Conservation (phyloP, 1,140 invertebrate genomes). For the Cyrtorhinus lividipennis region DNA sequence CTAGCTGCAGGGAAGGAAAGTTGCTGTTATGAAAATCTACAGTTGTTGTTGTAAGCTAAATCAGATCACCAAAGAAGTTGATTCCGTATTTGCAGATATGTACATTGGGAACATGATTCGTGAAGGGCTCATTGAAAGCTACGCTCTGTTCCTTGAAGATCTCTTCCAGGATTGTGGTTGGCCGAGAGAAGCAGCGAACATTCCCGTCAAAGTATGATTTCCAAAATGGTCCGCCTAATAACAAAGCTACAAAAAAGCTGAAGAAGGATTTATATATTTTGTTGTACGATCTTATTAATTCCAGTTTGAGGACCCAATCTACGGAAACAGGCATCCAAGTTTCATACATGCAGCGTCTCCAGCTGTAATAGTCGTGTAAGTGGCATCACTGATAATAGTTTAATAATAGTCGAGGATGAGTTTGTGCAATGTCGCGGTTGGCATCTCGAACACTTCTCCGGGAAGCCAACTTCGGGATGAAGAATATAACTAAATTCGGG, state of each 20-base stretch:
- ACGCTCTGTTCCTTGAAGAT: constrained; percentile 25
- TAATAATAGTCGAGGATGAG: too few species aligned
- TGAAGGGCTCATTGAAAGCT: constrained; percentile 25
- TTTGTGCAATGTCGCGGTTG: too few species aligned
- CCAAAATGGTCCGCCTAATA: neutral
- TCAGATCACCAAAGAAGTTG: too few species aligned
- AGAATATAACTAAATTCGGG: too few species aligned
- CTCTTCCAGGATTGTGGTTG: constrained; percentile 27
- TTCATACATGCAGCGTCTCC: constrained; percentile 93
- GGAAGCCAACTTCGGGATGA: too few species aligned
- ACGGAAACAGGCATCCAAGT: constrained; percentile 68
- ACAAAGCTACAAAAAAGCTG: too few species aligned
- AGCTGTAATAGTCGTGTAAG: constrained; percentile 82
- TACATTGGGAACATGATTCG: constrained; percentile 25
- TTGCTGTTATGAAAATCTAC: too few species aligned
- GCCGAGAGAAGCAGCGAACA: constrained; percentile 25
- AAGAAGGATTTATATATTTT: too few species aligned
- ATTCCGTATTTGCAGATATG: constrained; percentile 21
- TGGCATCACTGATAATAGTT: too few species aligned
- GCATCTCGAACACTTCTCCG: too few species aligned
- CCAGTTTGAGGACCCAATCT: constrained; percentile 47
- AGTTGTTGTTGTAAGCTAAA: too few species aligned
- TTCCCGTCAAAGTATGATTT: constrained; percentile 26
- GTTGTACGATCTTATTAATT: constrained; percentile 18
- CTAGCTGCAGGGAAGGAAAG: too few species aligned